phyloP scores from a whole-genome alignment of 2,888 invertebrate genomes.

The Dysmachus trigonus region DNA sequence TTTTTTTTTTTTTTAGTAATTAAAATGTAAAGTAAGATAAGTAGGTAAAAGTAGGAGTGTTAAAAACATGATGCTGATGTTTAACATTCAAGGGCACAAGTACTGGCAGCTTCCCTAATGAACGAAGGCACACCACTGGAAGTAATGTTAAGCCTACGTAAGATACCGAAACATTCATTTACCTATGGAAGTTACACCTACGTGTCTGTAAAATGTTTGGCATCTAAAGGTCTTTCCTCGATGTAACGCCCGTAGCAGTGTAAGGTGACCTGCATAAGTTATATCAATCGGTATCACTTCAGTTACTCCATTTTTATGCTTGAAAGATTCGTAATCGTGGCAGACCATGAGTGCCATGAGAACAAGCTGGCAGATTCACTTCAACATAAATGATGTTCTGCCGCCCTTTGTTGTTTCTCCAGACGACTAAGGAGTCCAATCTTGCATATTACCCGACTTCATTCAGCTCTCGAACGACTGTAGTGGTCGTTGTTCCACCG shows the following conservation, averaged over 20 bases:
- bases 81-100: background rate
- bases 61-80: background rate
- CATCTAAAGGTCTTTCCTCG: background rate
- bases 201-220: background rate
- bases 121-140: background rate
- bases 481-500: slow-evolving; percentile 18
- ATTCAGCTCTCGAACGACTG: background rate
- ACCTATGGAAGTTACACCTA: background rate
- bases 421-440: background rate
- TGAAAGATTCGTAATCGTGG: slow-evolving; percentile 32
- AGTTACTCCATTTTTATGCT: background rate
- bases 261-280: background rate
- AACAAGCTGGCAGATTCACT: slow-evolving; percentile 32
- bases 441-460: slow-evolving; percentile 21
- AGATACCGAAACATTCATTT: background rate
- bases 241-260: background rate
- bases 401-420: slow-evolving; percentile 20
- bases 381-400: slow-evolving; percentile 35
- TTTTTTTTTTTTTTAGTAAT: no score
- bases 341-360: slow-evolving; percentile 2
- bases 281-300: background rate
- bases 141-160: background rate
- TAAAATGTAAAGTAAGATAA: background rate
- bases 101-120: background rate
- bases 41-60: no score